Evolutionary conservation across 2,113 vertebrate genomes (phyloP), one percentile per base, ranked within the genome.

Genomic region (Pelecanoides urinatrix): DNA sequence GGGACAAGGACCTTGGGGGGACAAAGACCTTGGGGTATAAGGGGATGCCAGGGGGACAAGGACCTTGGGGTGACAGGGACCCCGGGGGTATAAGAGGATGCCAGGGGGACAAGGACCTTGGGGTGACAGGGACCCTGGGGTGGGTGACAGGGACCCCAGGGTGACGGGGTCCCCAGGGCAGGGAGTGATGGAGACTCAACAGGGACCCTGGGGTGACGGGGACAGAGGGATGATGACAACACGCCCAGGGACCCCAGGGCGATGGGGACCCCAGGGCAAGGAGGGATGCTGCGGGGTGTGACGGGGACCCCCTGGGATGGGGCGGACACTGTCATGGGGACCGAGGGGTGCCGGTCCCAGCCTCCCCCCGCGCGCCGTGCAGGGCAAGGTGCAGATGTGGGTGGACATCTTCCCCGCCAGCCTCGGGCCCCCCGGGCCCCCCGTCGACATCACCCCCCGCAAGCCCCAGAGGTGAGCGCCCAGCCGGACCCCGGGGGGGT

Each of bases 361-460:
- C 53, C 50, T 3, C 32, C 22, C 29, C 15, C 30, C 7, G 2
- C 6, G n/a, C 85, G 40, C 76, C 12, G 1, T 1, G 7, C 95
- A 98, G 98, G 98, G 98, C 58, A 98, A 98, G 91, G 59, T 98
- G 22, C 98, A 98, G 79, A 91, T 98, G 98, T 98, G 98, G 98
- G 98, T 98, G 47, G 98, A 98, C 71, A 40, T 98, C 44, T 98
- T 98, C 91, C 98, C 98, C 9, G 52, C 76, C 63, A 93, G 44
- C 88, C 92, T 98, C 9, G 98, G 98, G 0, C 91, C 96, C 26
- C 98, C 98, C 0, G 98, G 98, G 0, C 97, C 98, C 53, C 38
- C 90, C 2, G 81, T 98, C 8, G 56, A 97, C 92, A 98, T 98
- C 95, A 94, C 84, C 23, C 98, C 98, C 79, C 97, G 92, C 75